Conservation (phyloP, 2,797 vertebrate genomes). For the Anas acuta region DNA sequence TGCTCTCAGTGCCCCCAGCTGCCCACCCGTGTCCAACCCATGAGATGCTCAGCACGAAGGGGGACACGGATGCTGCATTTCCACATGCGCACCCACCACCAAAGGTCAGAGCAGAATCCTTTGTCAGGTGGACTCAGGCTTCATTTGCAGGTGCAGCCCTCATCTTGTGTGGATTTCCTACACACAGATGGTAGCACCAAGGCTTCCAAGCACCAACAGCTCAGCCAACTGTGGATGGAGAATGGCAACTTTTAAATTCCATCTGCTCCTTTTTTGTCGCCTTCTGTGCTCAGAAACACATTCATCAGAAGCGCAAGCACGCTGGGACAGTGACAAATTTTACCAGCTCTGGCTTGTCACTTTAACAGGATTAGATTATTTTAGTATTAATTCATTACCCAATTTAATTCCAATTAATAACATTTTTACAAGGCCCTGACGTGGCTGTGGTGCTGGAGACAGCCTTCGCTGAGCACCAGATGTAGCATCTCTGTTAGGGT, state of each 20-base stretch:
- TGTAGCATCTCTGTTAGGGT: background rate
- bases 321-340: conserved; percentile 62
- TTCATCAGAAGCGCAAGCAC: conserved; percentile 22
- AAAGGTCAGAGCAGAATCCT: background rate
- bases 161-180: background rate
- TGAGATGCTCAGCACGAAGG: background rate
- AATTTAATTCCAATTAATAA: conserved; percentile 70
- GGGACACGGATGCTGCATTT: accelerated
- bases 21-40: background rate
- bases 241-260: conserved; percentile 7
- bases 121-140: background rate
- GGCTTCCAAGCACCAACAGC: conserved; percentile 55
- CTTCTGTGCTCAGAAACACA: conserved; percentile 35
- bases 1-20: background rate
- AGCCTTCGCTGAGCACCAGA: background rate
- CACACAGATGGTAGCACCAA: conserved; percentile 33
- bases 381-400: conserved; percentile 72
- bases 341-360: conserved; percentile 31
- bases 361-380: conserved; percentile 67
- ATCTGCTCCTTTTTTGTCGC: conserved; percentile 11
- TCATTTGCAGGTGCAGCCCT: background rate
- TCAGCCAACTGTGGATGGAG: conserved; percentile 15
- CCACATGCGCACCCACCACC: background rate
- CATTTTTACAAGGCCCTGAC: background rate
- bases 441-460: background rate